Percentiles rank a stretch among this genome's conserved stretches.
phyloP scores from a whole-genome alignment of 2,797 vertebrate genomes.

The Anomalospiza imberbis region DNA sequence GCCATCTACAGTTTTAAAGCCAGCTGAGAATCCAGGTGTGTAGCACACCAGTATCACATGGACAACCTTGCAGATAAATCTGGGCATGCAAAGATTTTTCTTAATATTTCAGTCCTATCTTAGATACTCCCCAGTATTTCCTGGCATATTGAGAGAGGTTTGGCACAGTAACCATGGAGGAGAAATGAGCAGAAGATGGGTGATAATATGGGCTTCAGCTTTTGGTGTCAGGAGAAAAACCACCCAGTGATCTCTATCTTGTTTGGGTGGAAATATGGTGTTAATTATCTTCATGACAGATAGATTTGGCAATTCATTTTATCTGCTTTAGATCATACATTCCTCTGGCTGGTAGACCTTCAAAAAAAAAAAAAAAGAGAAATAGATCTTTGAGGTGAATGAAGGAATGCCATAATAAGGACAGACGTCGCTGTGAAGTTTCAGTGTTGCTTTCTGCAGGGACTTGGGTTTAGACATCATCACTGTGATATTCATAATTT shows the following conservation, averaged over 20 bases:
- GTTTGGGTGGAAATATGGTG: constrained; percentile 41
- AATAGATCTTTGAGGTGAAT: constrained; percentile 33
- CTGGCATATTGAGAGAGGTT: constrained; percentile 50
- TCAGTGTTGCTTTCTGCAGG: neutral
- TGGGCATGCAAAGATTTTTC: constrained; percentile 11
- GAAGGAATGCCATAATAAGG: constrained; percentile 42
- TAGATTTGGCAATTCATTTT: constrained; percentile 32
- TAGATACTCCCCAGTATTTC: constrained; percentile 53
- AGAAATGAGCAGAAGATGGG: constrained; percentile 8
- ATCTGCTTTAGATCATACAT: constrained; percentile 42
- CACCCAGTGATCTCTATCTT: constrained; percentile 33
- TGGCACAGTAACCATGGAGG: constrained; percentile 34
- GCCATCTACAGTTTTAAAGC: neutral
- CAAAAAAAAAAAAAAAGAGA: constrained; percentile 25
- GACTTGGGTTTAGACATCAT: neutral
- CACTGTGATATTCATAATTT: neutral
- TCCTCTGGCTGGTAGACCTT: constrained; percentile 25
- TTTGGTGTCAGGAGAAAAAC: constrained; percentile 48
- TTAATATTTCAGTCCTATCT: constrained; percentile 15
- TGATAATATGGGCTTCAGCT: constrained; percentile 19
- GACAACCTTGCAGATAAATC: constrained; percentile 1
- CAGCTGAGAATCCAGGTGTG: constrained; percentile 16
- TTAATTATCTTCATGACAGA: constrained; percentile 54
- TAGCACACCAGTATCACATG: fast-evolving
- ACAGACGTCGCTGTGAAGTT: constrained; percentile 1